Percentiles rank a stretch among this genome's conserved stretches.
phyloP scores from a whole-genome alignment of 2,797 vertebrate species.

The Caiman crocodilus region DNA sequence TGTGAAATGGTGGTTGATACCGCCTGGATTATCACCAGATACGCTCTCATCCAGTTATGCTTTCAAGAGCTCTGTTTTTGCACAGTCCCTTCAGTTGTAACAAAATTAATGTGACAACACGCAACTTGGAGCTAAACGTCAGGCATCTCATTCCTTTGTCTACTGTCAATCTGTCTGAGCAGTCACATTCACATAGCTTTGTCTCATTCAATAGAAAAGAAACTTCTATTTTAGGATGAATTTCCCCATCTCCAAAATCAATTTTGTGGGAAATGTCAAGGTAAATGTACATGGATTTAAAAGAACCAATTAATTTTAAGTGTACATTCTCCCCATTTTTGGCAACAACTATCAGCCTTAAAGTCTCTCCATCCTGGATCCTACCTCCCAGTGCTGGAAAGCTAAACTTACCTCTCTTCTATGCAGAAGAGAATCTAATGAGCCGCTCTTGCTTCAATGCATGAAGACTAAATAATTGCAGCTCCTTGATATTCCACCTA shows the following conservation, averaged over 20 bases:
- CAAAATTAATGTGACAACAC: neutral
- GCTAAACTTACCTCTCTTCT: too few relatives aligned
- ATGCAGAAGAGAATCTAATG: too few relatives aligned
- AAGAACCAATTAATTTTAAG: neutral
- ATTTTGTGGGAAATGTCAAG: neutral
- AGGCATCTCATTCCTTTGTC: neutral
- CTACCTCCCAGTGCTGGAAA: neutral
- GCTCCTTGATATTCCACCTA: too few relatives aligned
- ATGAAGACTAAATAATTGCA: too few relatives aligned
- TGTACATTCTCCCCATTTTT: neutral
- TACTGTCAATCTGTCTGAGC: neutral
- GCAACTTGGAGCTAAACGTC: accelerated
- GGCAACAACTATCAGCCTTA: neutral
- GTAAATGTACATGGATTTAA: neutral
- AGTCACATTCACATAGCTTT: neutral
- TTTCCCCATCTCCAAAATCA: neutral
- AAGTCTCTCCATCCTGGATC: neutral
- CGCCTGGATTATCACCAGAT: too few relatives aligned
- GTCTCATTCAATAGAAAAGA: neutral
- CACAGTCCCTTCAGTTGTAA: neutral
- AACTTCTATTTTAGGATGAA: neutral
- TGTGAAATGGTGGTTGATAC: neutral
- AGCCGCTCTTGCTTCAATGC: too few relatives aligned
- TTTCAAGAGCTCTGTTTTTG: neutral
- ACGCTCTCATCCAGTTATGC: too few relatives aligned